Conservation (phyloP, 1,140 invertebrate species). For the Probaryconus sp. region DNA sequence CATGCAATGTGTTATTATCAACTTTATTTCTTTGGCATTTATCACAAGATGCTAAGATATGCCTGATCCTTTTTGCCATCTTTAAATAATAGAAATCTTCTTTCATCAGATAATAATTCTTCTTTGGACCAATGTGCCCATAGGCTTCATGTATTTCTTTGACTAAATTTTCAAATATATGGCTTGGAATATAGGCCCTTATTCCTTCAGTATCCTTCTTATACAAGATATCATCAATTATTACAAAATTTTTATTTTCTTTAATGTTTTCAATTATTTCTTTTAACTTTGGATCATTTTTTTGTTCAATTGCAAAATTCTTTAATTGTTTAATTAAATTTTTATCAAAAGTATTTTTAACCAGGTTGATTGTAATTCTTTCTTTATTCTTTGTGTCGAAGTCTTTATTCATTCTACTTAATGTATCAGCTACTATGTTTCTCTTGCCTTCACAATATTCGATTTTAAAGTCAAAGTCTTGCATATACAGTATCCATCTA, state of each 20-base stretch:
- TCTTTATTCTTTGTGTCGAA: background rate
- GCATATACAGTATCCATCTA: slow-evolving; percentile 25
- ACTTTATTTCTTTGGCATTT: slow-evolving; percentile 46
- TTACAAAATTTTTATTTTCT: too few relatives aligned
- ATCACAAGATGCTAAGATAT: slow-evolving; percentile 39
- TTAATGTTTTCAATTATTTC: too few relatives aligned
- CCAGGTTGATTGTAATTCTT: background rate
- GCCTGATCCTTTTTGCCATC: slow-evolving; percentile 33
- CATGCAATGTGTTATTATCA: slow-evolving; percentile 8
- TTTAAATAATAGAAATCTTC: slow-evolving; percentile 56
- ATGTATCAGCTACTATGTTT: slow-evolving; percentile 17
- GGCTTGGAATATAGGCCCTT: slow-evolving; percentile 7
- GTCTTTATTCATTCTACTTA: background rate
- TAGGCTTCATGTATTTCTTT: slow-evolving; percentile 41
- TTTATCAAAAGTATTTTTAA: background rate
- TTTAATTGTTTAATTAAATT: too few relatives aligned
- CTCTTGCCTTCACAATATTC: slow-evolving; percentile 10
- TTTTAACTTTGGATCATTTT: background rate
- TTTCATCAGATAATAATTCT: slow-evolving; percentile 59
- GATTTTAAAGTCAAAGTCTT: slow-evolving; percentile 25
- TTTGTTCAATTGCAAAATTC: background rate
- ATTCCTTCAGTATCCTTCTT: background rate
- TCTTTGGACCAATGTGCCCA: slow-evolving; percentile 62
- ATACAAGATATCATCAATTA: too few relatives aligned
- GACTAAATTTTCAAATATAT: slow-evolving; percentile 23